These are phyloP conservation scores for Lamprotornis superbus DNA, from an alignment of 2,113 vertebrate species.

Conservation along the genomic window DNA sequence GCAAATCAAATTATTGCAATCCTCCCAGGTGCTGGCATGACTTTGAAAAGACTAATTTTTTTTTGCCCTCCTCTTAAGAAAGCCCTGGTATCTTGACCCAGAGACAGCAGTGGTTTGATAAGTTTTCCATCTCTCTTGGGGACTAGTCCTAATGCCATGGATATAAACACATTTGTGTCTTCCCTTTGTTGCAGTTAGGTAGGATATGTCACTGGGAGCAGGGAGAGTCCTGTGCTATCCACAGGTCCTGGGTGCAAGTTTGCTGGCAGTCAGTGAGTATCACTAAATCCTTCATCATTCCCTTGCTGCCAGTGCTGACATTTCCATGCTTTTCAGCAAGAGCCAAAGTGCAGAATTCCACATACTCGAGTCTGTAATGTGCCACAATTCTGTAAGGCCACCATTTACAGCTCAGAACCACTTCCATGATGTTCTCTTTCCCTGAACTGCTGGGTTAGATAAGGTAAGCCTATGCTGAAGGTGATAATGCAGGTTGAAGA, in stretches of 20 bases:
- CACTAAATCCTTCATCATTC: not conserved
- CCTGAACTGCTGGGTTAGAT: not conserved
- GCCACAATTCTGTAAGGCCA: not conserved
- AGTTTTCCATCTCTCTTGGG: not conserved
- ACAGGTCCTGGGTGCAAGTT: not conserved
- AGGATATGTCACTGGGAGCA: not conserved
- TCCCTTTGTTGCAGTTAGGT: not conserved
- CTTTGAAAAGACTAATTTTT: conserved; percentile 30
- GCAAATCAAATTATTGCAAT: conserved; percentile 60
- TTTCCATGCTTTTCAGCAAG: not conserved
- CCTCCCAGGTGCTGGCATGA: conserved; percentile 37
- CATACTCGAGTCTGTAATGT: rapidly evolving
- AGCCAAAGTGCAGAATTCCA: not conserved
- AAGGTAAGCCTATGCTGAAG: not conserved
- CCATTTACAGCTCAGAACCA: not conserved
- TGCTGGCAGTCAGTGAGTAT: not conserved
- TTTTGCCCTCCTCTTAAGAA: not conserved
- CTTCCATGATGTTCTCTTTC: not conserved
- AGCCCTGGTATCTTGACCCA: not conserved
- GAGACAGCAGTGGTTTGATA: not conserved
- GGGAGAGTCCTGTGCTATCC: not conserved
- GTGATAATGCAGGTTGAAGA: not conserved
- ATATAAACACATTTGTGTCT: not conserved
- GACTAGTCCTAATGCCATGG: not conserved
- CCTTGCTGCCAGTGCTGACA: not conserved